A percentile compares a stretch with the other conserved stretches of the same genome.
phyloP scores from a whole-genome alignment of 2,113 vertebrate species.

The Asarcornis scutulata region DNA sequence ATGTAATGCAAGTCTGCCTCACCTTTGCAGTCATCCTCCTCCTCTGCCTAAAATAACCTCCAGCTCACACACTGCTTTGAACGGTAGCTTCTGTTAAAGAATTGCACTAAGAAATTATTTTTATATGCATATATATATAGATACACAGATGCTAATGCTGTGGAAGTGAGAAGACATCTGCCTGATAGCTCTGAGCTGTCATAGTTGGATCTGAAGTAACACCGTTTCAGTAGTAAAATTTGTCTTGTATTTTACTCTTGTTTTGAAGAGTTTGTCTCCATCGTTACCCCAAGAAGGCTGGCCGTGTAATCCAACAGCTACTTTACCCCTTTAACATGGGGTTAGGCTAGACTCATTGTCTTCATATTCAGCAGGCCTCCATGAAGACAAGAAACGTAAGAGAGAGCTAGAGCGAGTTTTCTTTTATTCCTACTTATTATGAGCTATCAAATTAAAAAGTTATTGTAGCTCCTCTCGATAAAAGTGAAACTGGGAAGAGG shows the following conservation, averaged over 20 bases:
- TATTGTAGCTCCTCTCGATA: background rate
- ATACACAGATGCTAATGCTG: background rate
- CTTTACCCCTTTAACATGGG: background rate
- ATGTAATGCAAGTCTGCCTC: background rate
- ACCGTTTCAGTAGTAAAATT: background rate
- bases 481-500: background rate
- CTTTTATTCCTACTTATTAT: background rate
- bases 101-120: constrained; percentile 30
- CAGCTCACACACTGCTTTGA: background rate
- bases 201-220: background rate
- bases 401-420: background rate
- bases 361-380: background rate
- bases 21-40: constrained; percentile 30
- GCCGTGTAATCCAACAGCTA: background rate
- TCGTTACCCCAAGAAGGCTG: background rate
- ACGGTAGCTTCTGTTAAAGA: background rate
- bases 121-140: background rate
- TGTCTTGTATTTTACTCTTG: background rate
- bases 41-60: background rate
- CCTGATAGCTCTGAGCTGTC: background rate
- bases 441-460: background rate
- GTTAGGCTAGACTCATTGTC: background rate
- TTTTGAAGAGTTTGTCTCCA: constrained; percentile 13
- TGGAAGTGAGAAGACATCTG: constrained; percentile 33
- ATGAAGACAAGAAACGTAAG: background rate